Conservation (phyloP, 2,888 invertebrate genomes). For the Nomada flava region DNA sequence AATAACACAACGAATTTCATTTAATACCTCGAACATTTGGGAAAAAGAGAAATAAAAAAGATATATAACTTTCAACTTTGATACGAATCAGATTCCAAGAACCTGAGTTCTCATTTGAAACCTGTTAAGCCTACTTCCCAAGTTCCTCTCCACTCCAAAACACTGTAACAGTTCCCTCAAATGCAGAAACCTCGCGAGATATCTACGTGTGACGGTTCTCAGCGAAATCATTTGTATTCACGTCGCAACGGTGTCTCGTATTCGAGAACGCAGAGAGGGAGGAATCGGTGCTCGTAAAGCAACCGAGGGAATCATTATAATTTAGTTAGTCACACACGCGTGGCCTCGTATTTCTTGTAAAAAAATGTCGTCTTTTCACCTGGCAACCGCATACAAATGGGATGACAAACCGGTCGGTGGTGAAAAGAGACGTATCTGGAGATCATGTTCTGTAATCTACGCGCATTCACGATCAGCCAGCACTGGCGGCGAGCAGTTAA, state of each 20-base stretch:
- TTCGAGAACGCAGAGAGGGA: constrained; percentile 21
- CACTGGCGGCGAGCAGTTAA: neutral
- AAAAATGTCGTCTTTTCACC: constrained; percentile 47
- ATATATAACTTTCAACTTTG: neutral
- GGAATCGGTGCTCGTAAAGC: constrained; percentile 54
- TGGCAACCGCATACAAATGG: constrained; percentile 60
- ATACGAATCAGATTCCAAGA: neutral
- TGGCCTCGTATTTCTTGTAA: constrained; percentile 8
- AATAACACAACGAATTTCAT: neutral
- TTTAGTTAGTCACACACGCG: constrained; percentile 54
- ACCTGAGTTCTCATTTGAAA: neutral
- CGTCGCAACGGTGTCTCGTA: constrained; percentile 38
- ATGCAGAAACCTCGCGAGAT: constrained; percentile 6
- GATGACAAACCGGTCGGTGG: constrained; percentile 11
- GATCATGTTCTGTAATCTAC: constrained; percentile 29
- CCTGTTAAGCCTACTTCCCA: constrained; percentile 1
- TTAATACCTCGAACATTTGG: too few relatives aligned
- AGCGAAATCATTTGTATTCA: constrained; percentile 60
- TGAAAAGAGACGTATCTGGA: neutral
- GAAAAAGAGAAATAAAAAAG: neutral
- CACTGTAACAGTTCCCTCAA: constrained; percentile 14
- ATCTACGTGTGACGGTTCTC: constrained; percentile 6
- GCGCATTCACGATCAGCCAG: neutral
- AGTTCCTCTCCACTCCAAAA: neutral
- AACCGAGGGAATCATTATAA: constrained; percentile 58